Evolutionary conservation across 2,888 invertebrate species (phyloP), one percentile per base, ranked within the genome.

Genomic region (Bibio marci): DNA sequence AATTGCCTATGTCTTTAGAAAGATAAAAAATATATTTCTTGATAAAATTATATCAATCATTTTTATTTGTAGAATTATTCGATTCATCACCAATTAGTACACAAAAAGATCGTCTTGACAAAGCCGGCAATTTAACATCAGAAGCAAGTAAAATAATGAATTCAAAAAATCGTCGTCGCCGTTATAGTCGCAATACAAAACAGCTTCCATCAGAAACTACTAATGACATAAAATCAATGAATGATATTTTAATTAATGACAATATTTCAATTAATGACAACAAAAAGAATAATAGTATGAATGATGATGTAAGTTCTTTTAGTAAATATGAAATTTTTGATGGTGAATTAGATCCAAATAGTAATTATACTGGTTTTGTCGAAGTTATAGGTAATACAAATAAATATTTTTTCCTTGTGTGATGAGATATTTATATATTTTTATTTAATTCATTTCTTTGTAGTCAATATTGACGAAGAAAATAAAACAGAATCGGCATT

Each of bases 291-390:
- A 18, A 18, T 6, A 14, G 10, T 18, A 26, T 37, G 10, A 39
- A 41, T 19, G 39, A 49, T 40, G 59, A 61, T 45, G 56, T 57
- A 12, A 22, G 4, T 22, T 22, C 22, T 22, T 22, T 22, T 22
- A 22, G 8, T 35, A 6, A 8, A 25, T 47, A 62, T 46, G 57
- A 64, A 18, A 67, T 75, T 3, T 68, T 66, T 42, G 87, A 88
- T 57, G 86, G 87, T 0, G 67, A 65, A 38, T 66, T 91, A 35
- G 81, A 86, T 51, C 66, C 76, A 12, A 70, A 69, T 38, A 76
- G 82, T 11, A 85, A 83, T 55, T 91, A 91, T 49, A 86, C 87
- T 0, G 78, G 83, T 15, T 88, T 83, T 54, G 67, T 90, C 27
- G 86, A 88, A 65, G 68, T 87, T 11, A 76, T 83, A 49, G 77